Evolutionary conservation across 30 jellyfish, hydroid and myxozoan genomes (phyloP).

Genomic region (Hydractinia symbiolongicarpus): DNA sequence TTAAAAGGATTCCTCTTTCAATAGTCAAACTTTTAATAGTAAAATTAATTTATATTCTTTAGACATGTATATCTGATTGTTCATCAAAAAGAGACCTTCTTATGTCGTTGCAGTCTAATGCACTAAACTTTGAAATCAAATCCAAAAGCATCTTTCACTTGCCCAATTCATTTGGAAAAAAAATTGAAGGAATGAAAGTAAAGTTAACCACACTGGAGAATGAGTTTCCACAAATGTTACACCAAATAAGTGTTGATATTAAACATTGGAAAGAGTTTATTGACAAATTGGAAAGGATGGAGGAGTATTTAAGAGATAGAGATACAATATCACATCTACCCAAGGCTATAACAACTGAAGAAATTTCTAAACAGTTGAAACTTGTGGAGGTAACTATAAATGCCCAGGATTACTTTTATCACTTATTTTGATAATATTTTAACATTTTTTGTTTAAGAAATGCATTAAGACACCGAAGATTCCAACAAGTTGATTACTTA

Average conservation of each 20-base stretch:
- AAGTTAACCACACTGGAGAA: background rate
- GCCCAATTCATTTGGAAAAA: background rate
- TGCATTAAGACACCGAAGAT: no score
- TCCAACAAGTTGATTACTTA: no score
- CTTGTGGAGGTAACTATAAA: background rate
- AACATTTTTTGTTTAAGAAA: no score
- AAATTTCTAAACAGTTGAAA: background rate
- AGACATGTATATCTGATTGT: slow-evolving; percentile 1
- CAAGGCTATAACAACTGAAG: background rate
- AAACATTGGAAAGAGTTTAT: slow-evolving; percentile 2
- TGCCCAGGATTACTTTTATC: background rate
- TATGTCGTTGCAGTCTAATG: background rate
- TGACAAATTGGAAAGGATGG: background rate
- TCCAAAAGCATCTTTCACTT: background rate
- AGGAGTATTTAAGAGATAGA: background rate
- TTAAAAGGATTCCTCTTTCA: no score
- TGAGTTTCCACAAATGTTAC: background rate
- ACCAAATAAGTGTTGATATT: background rate
- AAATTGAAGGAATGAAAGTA: background rate
- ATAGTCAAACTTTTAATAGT: no score
- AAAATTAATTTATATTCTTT: background rate
- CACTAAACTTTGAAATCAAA: slow-evolving; percentile 18
- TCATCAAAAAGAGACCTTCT: background rate
- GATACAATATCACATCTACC: background rate
- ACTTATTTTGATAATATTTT: background rate